Percentiles rank a stretch among this genome's conserved stretches.
These are phyloP conservation scores for Trachymyrmex cornetzi DNA, from an alignment of 1,140 invertebrate genomes.

Conservation along the genomic window DNA sequence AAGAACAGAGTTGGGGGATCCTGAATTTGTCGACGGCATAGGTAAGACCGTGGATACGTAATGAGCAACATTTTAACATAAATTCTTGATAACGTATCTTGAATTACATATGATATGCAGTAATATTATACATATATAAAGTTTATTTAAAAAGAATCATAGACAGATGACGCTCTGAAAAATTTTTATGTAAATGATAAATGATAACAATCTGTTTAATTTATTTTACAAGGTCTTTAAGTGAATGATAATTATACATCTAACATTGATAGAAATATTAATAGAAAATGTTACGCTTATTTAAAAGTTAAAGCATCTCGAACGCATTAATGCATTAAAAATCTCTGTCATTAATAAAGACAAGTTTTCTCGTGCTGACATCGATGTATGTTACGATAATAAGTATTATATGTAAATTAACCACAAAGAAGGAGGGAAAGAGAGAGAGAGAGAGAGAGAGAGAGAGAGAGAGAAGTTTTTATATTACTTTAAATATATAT, in stretches of 20 bases:
- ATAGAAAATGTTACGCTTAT: not conserved
- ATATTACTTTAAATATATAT: not conserved
- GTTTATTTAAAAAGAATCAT: not conserved
- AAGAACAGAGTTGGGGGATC: constrained; percentile 95
- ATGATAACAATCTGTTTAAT: not conserved
- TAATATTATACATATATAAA: not conserved
- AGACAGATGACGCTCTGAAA: not conserved
- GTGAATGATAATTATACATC: not conserved
- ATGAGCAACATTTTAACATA: not conserved
- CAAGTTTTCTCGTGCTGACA: not conserved
- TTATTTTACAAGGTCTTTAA: not conserved
- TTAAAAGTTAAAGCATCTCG: not conserved
- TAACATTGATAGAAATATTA: not conserved
- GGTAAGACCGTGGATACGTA: constrained; percentile 58
- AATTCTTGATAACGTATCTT: constrained; percentile 4
- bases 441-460: no score
- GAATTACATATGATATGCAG: not conserved
- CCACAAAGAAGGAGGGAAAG: no score
- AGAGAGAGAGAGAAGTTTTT: not conserved
- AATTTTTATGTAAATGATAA: not conserved
- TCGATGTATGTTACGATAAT: not conserved
- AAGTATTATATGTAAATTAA: not conserved
- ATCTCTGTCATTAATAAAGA: not conserved
- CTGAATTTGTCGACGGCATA: constrained; percentile 85
- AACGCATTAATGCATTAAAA: not conserved